Percentiles rank a stretch among this genome's conserved stretches.
phyloP scores from a whole-genome alignment of 2,888 invertebrate species.

The Pterostichus niger region DNA sequence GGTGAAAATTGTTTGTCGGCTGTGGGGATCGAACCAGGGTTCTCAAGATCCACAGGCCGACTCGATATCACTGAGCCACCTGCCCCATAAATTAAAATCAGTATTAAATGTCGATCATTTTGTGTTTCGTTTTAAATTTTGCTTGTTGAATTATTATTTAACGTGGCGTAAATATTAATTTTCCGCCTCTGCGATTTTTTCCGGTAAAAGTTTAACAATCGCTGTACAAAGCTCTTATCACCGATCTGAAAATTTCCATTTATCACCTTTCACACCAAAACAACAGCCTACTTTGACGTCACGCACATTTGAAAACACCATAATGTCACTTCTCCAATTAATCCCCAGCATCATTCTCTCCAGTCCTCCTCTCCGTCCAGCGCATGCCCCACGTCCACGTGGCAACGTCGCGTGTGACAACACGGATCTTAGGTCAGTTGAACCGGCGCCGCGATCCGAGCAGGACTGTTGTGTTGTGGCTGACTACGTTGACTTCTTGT shows the following conservation, averaged over 20 bases:
- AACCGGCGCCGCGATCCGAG: conserved; percentile 67
- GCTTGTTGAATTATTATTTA: not conserved
- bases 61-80: no score
- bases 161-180: not conserved
- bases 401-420: conserved; percentile 29
- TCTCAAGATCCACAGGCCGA: not conserved
- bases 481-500: no score
- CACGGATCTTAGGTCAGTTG: conserved; percentile 39
- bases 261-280: conserved; percentile 4
- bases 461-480: conserved; percentile 19
- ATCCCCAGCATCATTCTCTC: not conserved
- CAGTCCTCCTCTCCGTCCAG: not conserved
- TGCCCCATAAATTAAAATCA: no score
- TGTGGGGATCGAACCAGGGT: no score
- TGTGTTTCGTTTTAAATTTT: no score
- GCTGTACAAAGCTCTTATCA: not conserved
- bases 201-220: not conserved
- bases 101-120: no score
- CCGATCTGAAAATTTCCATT: not conserved
- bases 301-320: not conserved
- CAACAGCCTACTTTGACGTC: not conserved
- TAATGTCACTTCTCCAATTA: not conserved
- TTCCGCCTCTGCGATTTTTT: not conserved
- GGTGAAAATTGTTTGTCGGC: no score
- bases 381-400: conserved; percentile 32